Percentiles rank a stretch among this genome's conserved stretches.
phyloP scores from a whole-genome alignment of 2,888 invertebrate species.

The Gymnoscelis rufifasciata region DNA sequence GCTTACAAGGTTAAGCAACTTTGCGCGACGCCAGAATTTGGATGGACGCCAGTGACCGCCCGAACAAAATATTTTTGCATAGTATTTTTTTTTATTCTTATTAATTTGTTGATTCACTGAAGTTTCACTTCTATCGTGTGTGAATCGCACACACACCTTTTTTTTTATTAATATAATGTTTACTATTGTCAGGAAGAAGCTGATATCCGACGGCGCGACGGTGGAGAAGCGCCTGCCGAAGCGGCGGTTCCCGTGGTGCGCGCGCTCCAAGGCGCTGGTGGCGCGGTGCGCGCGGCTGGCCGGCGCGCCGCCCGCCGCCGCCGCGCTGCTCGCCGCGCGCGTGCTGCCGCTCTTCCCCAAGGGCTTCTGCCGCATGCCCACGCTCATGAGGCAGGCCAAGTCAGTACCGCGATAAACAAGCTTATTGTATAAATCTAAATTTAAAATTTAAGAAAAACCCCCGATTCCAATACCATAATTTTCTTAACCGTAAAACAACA shows the following conservation, averaged over 20 bases:
- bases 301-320: constrained; percentile 45
- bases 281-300: constrained; percentile 29
- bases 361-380: constrained; percentile 82
- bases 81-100: too few species aligned
- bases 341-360: constrained; percentile 83
- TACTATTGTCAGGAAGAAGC: constrained; percentile 53
- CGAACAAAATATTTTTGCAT: too few species aligned
- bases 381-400: constrained; percentile 74
- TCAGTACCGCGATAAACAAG: constrained; percentile 42
- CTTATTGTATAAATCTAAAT: too few species aligned
- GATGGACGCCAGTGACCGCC: too few species aligned
- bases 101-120: too few species aligned
- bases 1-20: too few species aligned
- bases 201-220: constrained; percentile 62
- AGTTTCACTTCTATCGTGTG: too few species aligned
- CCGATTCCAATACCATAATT: too few species aligned
- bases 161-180: background rate
- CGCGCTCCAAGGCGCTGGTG: constrained; percentile 35
- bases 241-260: constrained; percentile 85
- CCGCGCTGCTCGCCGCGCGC: constrained; percentile 75
- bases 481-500: too few species aligned
- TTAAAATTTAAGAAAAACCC: too few species aligned
- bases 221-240: constrained; percentile 81
- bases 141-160: too few species aligned
- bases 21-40: too few species aligned